Base-by-base conservation (phyloP, 92 coral and sea anemone genomes). In the Scolanthus callimorphus region DNA sequence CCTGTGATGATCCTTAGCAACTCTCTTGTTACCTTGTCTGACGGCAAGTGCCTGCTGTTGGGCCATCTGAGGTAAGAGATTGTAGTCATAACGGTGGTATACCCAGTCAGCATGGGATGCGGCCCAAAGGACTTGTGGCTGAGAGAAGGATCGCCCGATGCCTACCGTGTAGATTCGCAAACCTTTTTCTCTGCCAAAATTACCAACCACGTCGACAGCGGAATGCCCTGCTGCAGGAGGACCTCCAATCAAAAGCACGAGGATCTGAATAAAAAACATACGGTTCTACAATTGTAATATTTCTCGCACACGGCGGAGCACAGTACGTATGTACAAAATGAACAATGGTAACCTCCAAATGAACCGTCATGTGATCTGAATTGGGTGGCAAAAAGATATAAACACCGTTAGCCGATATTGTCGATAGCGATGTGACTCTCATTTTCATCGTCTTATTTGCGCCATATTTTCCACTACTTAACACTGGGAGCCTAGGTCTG, bases 101-200 rank as follows among this genome's bases (percentile, higher is more conserved):
- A 68, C 75, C 22, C 46, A 68, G 57, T 68, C 75, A 20, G 75
- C 75, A 49, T 68, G 75, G 11, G 75, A 68, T 17, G 75, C 75
- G 2, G 75, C 57, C 75, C 75, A 68, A 11, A 68, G 20, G 23
- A 57, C 75, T 46, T 68, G 30, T 10, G 75, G 75, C 46, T 68
- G 75, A 3, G 39, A 3, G 29, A 68, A 68, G 3, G 25, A 15
- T 57, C 75, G 63, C 45, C 75, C 75, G 27, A 28, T 15, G n/a
- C 75, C 75, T 13, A 68, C 65, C 2, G 75, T 68, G 19, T 68
- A 68, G 21, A 68, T 65, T 10, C 41, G 29, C 4, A 81, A 61
- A 26, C 78, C 78, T 21, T 11, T 61, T 34, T 56, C 20, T 57
- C 74, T 71, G 24, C 74, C n/a, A 12, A 63, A 67, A 21, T 45